phyloP scores from a whole-genome alignment of 2,888 invertebrate species.

The Neelides folsomi region DNA sequence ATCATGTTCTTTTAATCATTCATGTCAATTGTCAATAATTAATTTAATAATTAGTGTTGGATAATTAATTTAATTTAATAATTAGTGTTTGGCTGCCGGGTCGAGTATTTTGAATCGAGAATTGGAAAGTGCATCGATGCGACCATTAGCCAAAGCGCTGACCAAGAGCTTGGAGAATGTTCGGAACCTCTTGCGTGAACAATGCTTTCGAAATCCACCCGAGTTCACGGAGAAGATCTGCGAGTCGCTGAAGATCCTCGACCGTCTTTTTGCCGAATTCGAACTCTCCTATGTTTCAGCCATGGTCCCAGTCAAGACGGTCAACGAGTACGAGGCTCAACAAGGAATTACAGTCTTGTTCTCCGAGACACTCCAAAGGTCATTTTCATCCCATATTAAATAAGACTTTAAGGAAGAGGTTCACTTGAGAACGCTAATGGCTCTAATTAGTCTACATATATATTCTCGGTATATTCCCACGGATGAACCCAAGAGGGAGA shows the following conservation, averaged over 20 bases:
- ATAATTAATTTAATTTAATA: slow-evolving; percentile 27
- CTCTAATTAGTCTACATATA: too few relatives aligned
- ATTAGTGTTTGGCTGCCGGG: slow-evolving; percentile 88
- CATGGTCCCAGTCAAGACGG: slow-evolving; percentile 97
- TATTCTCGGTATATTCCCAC: not conserved
- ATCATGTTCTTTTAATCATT: not conserved
- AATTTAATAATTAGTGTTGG: not conserved
- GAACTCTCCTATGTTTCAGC: slow-evolving; percentile 96
- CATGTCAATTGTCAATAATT: too few relatives aligned
- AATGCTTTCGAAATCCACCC: slow-evolving; percentile 55
- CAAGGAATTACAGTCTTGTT: slow-evolving; percentile 93
- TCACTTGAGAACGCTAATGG: too few relatives aligned
- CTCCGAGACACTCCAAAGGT: slow-evolving; percentile 77
- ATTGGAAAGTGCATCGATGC: slow-evolving; percentile 86
- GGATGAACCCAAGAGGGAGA: not conserved
- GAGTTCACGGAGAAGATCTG: slow-evolving; percentile 40
- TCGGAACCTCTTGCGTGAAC: slow-evolving; percentile 74
- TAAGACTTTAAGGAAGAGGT: too few relatives aligned
- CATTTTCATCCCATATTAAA: too few relatives aligned
- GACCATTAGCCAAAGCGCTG: slow-evolving; percentile 87
- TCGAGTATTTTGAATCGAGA: slow-evolving; percentile 97
- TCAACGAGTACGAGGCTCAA: slow-evolving; percentile 89
- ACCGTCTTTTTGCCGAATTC: slow-evolving; percentile 90
- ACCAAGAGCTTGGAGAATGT: slow-evolving; percentile 93
- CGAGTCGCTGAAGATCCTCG: slow-evolving; percentile 63